These are phyloP conservation scores for Heterotis niloticus DNA, from an alignment of 2,113 vertebrate genomes.

Conservation along the genomic window DNA sequence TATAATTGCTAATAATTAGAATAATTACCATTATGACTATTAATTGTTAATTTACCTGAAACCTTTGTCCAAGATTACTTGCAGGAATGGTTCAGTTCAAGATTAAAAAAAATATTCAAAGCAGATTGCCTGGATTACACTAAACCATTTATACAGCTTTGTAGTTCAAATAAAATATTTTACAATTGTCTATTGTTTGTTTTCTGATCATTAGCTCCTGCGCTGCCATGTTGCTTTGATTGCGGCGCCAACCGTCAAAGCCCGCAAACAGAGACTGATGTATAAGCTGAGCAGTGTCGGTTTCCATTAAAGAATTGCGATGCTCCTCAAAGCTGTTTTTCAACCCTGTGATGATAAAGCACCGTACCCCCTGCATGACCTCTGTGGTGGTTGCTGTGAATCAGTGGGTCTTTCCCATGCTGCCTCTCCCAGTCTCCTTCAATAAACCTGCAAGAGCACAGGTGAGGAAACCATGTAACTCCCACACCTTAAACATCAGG, in stretches of 20 bases:
- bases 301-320: neutral
- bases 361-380: neutral
- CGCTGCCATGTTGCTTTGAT: neutral
- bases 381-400: neutral
- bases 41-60: too few relatives aligned
- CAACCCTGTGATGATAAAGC: neutral
- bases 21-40: too few relatives aligned
- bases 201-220: neutral
- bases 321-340: neutral
- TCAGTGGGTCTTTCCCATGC: neutral
- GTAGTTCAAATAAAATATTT: neutral
- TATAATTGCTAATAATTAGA: too few relatives aligned
- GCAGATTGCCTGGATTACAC: neutral
- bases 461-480: neutral
- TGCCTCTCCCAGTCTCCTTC: neutral
- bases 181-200: neutral
- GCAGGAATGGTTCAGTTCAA: too few relatives aligned
- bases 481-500: neutral
- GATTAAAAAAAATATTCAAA: too few relatives aligned
- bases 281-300: slow-evolving; percentile 1
- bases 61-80: too few relatives aligned
- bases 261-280: neutral
- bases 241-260: neutral
- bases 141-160: neutral
- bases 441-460: neutral